Evolutionary conservation across 2,888 invertebrate genomes (phyloP), one percentile per base, ranked within the genome.

Genomic region (Zeuzera pyrina): DNA sequence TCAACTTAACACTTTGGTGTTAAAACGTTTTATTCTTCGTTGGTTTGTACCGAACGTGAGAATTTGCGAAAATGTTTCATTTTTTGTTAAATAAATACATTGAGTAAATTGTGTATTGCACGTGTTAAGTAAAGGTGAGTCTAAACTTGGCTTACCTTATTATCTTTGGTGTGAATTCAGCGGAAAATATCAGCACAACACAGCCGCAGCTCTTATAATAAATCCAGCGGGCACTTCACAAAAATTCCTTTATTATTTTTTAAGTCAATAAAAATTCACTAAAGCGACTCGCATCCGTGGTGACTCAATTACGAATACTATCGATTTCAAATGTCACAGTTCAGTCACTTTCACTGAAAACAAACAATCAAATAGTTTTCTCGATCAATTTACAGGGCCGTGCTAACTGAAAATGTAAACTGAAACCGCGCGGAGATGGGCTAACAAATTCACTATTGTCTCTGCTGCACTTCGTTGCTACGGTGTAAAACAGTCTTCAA

Each of bases 141-240:
- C n/a, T n/a, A n/a, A 22, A 32, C 13, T 2, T 5, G 12, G 14
- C 68, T 55, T 50, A 81, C 81, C 81, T 81, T 77, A 49, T 49
- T 57, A 58, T 74, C 76, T 78, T 79, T 81, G 73, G 78, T 70
- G 70, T 65, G 23, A 52, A 49, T 48, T 52, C 50, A 46, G 44
- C 45, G 43, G 1, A 6, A n/a, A n/a, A n/a, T n/a, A n/a, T n/a
- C n/a, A 8, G 12, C 12, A 12, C 43, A 45, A 42, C 34, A 49
- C 40, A 48, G 42, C 47, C 43, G 42, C 38, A 36, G 44, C 43
- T 47, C 54, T 59, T 53, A 47, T 52, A 27, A 42, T 50, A 61
- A 69, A 73, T 71, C 66, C 73, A 76, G 78, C 74, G 68, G 49
- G 43, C 78, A 79, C 79, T 69, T 63, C 76, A 77, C 74, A 61